These are phyloP conservation scores for Mareca penelope DNA, from an alignment of 2,797 vertebrate species.

Conservation along the genomic window DNA sequence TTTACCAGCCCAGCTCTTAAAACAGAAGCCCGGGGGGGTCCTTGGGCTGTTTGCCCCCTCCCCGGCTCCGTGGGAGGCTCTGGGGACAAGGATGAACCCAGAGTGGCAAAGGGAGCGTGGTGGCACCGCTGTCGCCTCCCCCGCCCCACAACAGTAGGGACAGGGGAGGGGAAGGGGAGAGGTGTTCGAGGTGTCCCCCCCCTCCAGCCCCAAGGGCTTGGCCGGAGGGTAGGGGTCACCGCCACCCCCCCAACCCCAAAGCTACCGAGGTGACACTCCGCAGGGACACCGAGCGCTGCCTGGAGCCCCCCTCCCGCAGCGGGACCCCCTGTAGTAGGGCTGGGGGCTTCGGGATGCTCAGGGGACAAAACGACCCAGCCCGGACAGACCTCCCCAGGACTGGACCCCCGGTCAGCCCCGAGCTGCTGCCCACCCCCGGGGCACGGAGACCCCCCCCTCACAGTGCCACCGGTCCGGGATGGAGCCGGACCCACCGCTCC, in stretches of 20 bases:
- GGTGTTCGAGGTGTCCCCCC: fast-evolving
- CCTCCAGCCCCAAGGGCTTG: neutral
- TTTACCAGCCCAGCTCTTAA: neutral
- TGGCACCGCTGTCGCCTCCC: neutral
- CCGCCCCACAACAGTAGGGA: neutral
- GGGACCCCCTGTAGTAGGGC: neutral
- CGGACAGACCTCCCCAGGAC: neutral
- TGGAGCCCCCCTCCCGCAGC: neutral
- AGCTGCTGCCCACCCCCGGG: neutral
- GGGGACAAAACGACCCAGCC: neutral
- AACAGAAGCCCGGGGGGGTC: fast-evolving
- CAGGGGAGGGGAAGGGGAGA: too few species aligned
- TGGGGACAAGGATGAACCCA: neutral
- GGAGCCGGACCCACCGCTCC: neutral
- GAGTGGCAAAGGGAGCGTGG: neutral
- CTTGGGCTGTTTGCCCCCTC: too few species aligned
- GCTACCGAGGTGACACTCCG: neutral
- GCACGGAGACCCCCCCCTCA: neutral
- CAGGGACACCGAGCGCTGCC: neutral
- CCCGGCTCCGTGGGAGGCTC: neutral
- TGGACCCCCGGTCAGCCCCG: neutral
- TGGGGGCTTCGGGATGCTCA: neutral
- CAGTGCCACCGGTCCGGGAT: neutral
- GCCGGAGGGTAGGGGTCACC: too few species aligned
- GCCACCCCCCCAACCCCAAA: neutral